These are phyloP conservation scores for Scrobipalpa costella DNA, from an alignment of 2,888 invertebrate species.

Conservation along the genomic window DNA sequence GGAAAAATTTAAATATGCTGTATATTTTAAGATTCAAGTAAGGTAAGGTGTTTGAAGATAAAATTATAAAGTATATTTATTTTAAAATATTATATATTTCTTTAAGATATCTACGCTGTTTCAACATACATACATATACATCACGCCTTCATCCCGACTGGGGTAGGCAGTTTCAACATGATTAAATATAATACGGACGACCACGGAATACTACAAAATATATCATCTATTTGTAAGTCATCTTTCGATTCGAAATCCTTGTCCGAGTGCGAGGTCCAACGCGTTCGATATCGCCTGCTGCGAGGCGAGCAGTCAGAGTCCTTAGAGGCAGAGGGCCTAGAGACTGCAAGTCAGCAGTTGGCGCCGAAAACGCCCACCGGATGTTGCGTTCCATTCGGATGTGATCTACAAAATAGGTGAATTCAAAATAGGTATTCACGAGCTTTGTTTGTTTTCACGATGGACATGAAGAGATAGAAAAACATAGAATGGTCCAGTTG, in stretches of 20 bases:
- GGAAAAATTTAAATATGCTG: no score
- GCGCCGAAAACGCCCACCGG: slow-evolving; percentile 69
- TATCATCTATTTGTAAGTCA: not conserved
- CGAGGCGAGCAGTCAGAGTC: slow-evolving; percentile 58
- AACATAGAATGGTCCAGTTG: no score
- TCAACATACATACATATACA: no score
- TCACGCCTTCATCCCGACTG: no score
- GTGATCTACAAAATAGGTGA: slow-evolving; percentile 55
- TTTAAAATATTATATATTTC: no score
- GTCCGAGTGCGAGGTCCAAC: slow-evolving; percentile 59
- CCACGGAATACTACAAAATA: not conserved
- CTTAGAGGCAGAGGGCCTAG: slow-evolving; percentile 57
- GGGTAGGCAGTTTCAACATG: no score
- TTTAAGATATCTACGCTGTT: no score
- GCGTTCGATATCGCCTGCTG: slow-evolving; percentile 71
- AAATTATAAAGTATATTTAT: no score
- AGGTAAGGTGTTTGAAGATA: no score
- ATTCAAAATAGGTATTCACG: not conserved
- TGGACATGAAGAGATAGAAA: not conserved
- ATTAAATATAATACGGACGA: no score
- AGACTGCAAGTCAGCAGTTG: slow-evolving; percentile 46
- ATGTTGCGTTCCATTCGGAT: slow-evolving; percentile 73
- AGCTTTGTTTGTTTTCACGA: not conserved
- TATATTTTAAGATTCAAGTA: no score
- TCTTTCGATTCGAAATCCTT: not conserved